Evolutionary conservation across 2,888 invertebrate species (phyloP).

Genomic region (Vandiemenella viatica): DNA sequence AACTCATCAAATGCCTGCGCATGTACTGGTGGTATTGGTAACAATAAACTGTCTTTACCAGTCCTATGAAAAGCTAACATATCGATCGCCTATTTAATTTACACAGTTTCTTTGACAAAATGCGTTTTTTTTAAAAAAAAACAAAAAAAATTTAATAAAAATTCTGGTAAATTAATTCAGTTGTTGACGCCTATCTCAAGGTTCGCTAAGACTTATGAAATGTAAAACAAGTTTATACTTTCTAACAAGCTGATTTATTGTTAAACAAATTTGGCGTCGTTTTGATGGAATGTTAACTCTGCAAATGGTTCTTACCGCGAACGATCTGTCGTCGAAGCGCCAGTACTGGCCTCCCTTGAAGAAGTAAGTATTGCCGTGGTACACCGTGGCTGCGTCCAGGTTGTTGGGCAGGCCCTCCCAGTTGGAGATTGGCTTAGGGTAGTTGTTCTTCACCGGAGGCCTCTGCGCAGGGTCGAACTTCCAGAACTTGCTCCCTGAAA

Average conservation of each 20-base stretch:
- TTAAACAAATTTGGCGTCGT: too few relatives aligned
- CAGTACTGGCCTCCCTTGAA: conserved; percentile 86
- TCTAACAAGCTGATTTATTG: neutral
- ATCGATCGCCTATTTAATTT: too few relatives aligned
- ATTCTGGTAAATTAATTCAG: too few relatives aligned
- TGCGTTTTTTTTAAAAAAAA: neutral
- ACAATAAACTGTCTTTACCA: too few relatives aligned
- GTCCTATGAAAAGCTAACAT: too few relatives aligned
- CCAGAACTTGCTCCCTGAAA: conserved; percentile 69
- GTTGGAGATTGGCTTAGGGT: conserved; percentile 76
- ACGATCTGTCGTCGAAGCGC: conserved; percentile 85
- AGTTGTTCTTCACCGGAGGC: conserved; percentile 73
- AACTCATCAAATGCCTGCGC: too few relatives aligned
- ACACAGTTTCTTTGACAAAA: too few relatives aligned
- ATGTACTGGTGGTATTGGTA: too few relatives aligned
- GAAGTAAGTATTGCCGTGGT: conserved; percentile 92
- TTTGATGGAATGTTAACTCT: too few relatives aligned
- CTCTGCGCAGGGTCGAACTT: conserved; percentile 76
- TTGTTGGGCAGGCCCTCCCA: conserved; percentile 85
- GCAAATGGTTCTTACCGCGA: conserved; percentile 78
- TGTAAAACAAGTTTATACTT: too few relatives aligned
- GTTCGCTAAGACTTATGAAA: too few relatives aligned
- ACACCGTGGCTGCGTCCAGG: conserved; percentile 81
- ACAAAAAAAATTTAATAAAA: neutral
- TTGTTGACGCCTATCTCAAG: too few relatives aligned